A percentile compares a stretch with the other conserved stretches of the same genome.
phyloP scores from a whole-genome alignment of 2,113 vertebrate species.

The Malurus alboscapulatus region DNA sequence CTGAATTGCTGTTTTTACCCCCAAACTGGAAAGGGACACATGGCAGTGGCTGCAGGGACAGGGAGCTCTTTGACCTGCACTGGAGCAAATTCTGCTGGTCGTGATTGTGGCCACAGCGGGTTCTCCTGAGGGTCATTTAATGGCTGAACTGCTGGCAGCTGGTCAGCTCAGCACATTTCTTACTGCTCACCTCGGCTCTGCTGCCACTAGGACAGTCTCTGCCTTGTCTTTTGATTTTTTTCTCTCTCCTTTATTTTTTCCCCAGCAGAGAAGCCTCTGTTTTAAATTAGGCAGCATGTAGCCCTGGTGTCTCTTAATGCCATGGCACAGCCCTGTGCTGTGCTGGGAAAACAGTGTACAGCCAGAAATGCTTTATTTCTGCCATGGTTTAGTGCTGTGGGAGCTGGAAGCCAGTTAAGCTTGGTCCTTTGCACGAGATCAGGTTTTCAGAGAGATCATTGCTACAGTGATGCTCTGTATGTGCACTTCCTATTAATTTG shows the following conservation, averaged over 20 bases:
- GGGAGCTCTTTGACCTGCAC: not conserved
- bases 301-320: not conserved
- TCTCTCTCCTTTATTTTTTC: not conserved
- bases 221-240: not conserved
- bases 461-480: not conserved
- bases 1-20: not conserved
- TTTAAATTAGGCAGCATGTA: not conserved
- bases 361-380: not conserved
- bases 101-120: not conserved
- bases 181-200: not conserved
- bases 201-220: not conserved
- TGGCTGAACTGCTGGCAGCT: not conserved
- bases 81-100: accelerated
- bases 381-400: not conserved
- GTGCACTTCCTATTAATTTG: not conserved
- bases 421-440: not conserved
- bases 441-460: not conserved
- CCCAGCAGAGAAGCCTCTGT: not conserved
- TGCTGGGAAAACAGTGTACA: not conserved
- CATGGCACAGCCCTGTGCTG: not conserved
- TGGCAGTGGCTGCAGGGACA: not conserved
- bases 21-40: not conserved
- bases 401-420: not conserved
- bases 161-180: not conserved
- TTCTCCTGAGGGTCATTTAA: not conserved